A percentile compares a stretch with the other conserved stretches of the same genome.
Evolutionary conservation across 2,888 invertebrate species (phyloP).

Genomic region (Troilus luridus): DNA sequence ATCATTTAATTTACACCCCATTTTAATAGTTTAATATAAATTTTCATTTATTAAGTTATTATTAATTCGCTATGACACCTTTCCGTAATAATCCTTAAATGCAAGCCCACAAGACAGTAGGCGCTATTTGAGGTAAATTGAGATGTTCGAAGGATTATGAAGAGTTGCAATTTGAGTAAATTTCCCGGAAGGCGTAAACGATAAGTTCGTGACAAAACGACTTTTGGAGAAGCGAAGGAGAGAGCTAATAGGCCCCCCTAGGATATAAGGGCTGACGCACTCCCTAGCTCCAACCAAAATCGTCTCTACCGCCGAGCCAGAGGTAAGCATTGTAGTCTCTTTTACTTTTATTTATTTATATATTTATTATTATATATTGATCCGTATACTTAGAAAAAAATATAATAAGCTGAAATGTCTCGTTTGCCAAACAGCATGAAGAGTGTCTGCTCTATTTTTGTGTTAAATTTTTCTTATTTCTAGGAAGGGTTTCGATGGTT

Average conservation of each 20-base stretch:
- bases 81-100: not conserved
- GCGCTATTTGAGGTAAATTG: not conserved
- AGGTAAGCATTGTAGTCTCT: not conserved
- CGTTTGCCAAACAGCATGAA: too few relatives aligned
- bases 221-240: not conserved
- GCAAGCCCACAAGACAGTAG: not conserved
- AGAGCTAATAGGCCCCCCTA: not conserved
- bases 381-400: too few relatives aligned
- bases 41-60: too few relatives aligned
- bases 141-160: not conserved
- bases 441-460: too few relatives aligned
- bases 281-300: not conserved
- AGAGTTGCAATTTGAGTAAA: slow-evolving; percentile 25
- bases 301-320: not conserved
- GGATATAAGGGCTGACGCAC: not conserved
- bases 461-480: too few relatives aligned
- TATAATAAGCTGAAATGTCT: too few relatives aligned
- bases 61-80: too few relatives aligned
- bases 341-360: not conserved
- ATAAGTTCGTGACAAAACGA: slow-evolving; percentile 44
- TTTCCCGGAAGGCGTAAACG: slow-evolving; percentile 19
- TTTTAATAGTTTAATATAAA: too few relatives aligned
- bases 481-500: too few relatives aligned
- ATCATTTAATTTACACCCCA: too few relatives aligned
- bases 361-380: too few relatives aligned